These are phyloP conservation scores for Lepilemur septentrionalis DNA, from an alignment of 2,797 vertebrate species.

Conservation along the genomic window DNA sequence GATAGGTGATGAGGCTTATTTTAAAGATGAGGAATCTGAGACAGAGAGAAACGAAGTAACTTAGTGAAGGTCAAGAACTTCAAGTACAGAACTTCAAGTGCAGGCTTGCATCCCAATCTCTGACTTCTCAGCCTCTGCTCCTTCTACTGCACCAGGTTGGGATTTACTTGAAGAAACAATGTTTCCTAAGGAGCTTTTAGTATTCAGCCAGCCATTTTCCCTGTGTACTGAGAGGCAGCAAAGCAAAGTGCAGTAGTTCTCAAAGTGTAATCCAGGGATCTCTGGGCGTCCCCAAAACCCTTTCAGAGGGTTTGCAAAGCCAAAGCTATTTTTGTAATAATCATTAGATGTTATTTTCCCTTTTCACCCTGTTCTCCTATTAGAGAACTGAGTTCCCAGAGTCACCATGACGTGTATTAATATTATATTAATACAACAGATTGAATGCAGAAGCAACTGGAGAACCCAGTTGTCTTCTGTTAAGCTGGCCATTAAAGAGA, in stretches of 20 bases:
- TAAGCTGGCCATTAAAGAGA: neutral
- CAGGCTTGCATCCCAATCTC: neutral
- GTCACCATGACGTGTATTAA: neutral
- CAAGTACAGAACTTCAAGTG: neutral
- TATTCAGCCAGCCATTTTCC: neutral
- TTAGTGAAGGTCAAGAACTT: neutral
- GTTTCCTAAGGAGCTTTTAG: neutral
- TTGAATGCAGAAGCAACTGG: neutral
- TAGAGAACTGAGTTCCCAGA: neutral
- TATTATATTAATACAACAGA: neutral
- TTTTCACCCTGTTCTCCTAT: neutral
- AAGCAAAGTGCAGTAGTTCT: neutral
- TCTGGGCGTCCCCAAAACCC: neutral
- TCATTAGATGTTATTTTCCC: neutral
- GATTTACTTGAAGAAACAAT: neutral
- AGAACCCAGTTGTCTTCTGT: neutral
- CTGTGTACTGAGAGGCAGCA: neutral
- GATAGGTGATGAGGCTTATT: neutral
- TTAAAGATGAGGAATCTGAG: neutral
- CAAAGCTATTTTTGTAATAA: neutral
- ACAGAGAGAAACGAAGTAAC: neutral
- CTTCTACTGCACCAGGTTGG: neutral
- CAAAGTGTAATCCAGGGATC: neutral
- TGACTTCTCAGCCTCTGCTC: fast-evolving
- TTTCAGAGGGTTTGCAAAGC: neutral